phyloP scores from a whole-genome alignment of 2,797 vertebrate species.

The Sebastes steindachneri region DNA sequence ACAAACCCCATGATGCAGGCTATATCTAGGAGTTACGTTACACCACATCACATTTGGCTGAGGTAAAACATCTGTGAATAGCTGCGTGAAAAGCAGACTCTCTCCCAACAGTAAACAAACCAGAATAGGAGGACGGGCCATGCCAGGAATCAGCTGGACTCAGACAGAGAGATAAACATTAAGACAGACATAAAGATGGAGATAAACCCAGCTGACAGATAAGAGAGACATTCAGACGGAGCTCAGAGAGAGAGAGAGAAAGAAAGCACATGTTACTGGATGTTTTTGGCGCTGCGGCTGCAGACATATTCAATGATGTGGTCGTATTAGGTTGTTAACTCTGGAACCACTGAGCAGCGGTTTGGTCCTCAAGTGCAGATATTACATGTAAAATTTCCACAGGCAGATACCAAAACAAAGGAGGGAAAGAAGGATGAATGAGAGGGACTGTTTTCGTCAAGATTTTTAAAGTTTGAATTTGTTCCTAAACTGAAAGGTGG shows the following conservation, averaged over 20 bases:
- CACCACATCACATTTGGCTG: slow-evolving; percentile 16
- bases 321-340: slow-evolving; percentile 14
- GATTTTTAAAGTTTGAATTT: background rate
- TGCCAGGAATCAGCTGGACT: slow-evolving; percentile 18
- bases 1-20: background rate
- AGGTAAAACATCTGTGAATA: slow-evolving; percentile 40
- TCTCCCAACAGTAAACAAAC: slow-evolving; percentile 64
- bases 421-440: background rate
- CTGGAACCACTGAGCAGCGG: background rate
- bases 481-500: slow-evolving; percentile 7
- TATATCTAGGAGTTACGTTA: slow-evolving; percentile 51
- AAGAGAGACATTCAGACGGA: background rate
- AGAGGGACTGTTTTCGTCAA: background rate
- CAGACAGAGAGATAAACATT: slow-evolving; percentile 70
- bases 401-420: slow-evolving; percentile 16
- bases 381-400: slow-evolving; percentile 17
- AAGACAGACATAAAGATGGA: slow-evolving; percentile 40
- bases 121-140: slow-evolving; percentile 18
- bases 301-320: slow-evolving; percentile 31
- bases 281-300: slow-evolving; percentile 20
- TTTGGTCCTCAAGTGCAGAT: slow-evolving; percentile 24
- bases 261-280: slow-evolving; percentile 20
- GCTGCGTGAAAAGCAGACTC: slow-evolving; percentile 29
- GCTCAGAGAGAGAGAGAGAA: background rate
- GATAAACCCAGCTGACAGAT: slow-evolving; percentile 43